Base-by-base conservation (phyloP, 2,113 vertebrate species). In the Rhodinocichla rosea region DNA sequence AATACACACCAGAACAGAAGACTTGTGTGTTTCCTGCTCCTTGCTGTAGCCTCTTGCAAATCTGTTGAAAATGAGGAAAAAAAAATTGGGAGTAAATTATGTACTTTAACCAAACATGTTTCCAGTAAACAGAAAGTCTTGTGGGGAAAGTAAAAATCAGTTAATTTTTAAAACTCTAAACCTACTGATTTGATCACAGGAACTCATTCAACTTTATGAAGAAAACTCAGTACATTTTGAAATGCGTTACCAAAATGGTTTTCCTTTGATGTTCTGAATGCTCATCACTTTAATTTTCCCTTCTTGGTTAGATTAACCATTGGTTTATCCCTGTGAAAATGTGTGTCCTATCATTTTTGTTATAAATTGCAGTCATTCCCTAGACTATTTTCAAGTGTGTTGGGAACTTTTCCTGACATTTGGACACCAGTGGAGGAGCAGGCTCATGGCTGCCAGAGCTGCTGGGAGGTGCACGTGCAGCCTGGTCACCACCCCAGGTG, bases 1-100 rank as follows among this genome's bases (percentile, higher is more conserved):
- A 97, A 96, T 53, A 27, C 7, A 33, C 52, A 65, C 79, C 90
- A 63, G 87, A 68, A 80, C 39, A 69, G 89, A 87, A 87, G 59
- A 56, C 74, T 84, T 71, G 40, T 88, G 10, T 89, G 65, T 68
- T 57, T 83, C n/a, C 23, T 53, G 19, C 24, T 85, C 8, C 6
- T 42, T 91, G 42, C 30, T 93, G 35, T 50, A 83, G 70, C 23
- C 42, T 26, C 28, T 44, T 15, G 16, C 32, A 87, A 65, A 57
- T 70, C 37, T 91, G 56, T 20, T 50, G 50, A 74, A 92, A 91
- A 73, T n/a, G 18, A 85, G 75, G 39, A 76, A 65, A 47, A 65
- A 49, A 50, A 71, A 7, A 0, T 3, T 35, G 16, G 1, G 6
- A 57, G 27, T 35, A 75, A 69, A 60, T 1, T 3, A 8, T n/a